Base-by-base conservation (phyloP, 2,113 vertebrate genomes). In the Noctilio leporinus region DNA sequence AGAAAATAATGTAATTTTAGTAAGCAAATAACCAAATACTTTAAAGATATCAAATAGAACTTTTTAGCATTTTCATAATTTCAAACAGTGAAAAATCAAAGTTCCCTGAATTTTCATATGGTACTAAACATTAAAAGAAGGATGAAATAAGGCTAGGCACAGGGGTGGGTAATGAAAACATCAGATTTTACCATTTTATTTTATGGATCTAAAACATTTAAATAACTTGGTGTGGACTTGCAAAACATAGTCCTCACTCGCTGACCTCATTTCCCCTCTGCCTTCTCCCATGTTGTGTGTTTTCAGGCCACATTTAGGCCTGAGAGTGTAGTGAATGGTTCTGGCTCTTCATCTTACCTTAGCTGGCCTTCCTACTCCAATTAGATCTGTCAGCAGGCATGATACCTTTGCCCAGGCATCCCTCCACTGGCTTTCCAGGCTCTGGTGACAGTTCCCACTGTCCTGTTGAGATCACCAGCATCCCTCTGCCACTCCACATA, bases 61-160 rank as follows among this genome's bases (percentile, higher is more conserved):
- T 53, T 80, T 72, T 80, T 7, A 72, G 28, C 57, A 91, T 69
- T 69, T 49, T 91, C 43, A 45, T 80, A 16, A 57, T 86, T 35
- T 80, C 26, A 92, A 95, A 83, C 57, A 93, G 14, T 75, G 26
- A 53, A 84, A 83, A 94, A 89, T 80, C n/a, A 92, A 95, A 80
- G 20, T 55, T 93, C 6, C 28, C 10, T 67, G 11, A 72, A 83
- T 83, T 62, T 75, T 92, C 28, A 72, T 17, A 65, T 45, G 24
- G 14, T 93, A 67, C 64, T 76, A 94, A 67, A 76, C 35, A 73
- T 87, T 89, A 47, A 80, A 93, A 65, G 33, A 81, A 92, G 49
- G 47, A 51, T 35, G 10, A 8, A n/a, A 7, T 94, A 83, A 93
- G 17, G 7, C 16, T 89, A 14, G 40, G 15, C 43, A 64, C 24